phyloP scores from a whole-genome alignment of 2,113 vertebrate genomes.

The Corydoras maculifer region DNA sequence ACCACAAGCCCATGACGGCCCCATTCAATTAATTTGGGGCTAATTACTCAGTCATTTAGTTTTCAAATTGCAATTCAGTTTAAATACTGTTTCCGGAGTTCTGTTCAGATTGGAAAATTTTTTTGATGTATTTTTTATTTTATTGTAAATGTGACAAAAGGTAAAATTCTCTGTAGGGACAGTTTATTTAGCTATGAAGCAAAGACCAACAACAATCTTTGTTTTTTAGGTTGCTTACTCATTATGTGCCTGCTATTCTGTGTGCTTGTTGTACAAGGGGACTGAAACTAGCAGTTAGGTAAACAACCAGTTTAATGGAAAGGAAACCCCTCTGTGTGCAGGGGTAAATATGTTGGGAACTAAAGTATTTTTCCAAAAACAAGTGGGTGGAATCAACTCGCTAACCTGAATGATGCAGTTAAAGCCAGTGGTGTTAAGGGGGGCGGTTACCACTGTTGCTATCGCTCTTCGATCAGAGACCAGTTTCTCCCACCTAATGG shows the following conservation, averaged over 20 bases:
- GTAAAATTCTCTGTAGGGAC: too few species aligned
- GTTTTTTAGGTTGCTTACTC: constrained; percentile 46
- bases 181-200: not conserved
- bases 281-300: constrained; percentile 39
- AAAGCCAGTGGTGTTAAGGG: constrained; percentile 7
- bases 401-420: constrained; percentile 30
- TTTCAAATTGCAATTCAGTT: too few species aligned
- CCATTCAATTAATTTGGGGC: too few species aligned
- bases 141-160: too few species aligned
- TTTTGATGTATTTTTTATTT: too few species aligned
- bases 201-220: not conserved
- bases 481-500: constrained; percentile 22
- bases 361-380: constrained; percentile 44
- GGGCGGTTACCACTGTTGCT: constrained; percentile 22
- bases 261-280: constrained; percentile 32
- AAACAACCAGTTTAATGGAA: constrained; percentile 45
- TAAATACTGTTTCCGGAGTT: too few species aligned
- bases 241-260: constrained; percentile 33
- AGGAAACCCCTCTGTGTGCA: constrained; percentile 35
- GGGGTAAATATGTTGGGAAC: constrained; percentile 47
- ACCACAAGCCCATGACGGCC: too few species aligned
- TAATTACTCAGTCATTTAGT: too few species aligned
- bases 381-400: constrained; percentile 37
- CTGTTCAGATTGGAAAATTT: too few species aligned
- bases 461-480: constrained; percentile 25